A percentile compares a stretch with the other conserved stretches of the same genome.
phyloP scores from a whole-genome alignment of 2,888 invertebrate genomes.

The Hedychridium roseum region DNA sequence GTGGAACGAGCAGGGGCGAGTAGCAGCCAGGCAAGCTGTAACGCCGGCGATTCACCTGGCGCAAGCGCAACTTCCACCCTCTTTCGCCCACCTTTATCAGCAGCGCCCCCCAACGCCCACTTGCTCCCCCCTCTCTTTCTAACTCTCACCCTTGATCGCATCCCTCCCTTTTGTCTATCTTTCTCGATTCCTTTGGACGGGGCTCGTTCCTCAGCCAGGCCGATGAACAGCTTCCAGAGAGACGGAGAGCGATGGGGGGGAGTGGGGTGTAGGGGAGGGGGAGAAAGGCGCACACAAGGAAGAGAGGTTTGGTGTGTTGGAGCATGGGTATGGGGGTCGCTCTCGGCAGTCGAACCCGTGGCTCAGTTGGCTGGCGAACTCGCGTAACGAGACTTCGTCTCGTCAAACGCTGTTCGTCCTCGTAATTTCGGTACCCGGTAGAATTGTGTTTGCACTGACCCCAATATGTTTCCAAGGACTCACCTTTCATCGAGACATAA shows the following conservation, averaged over 20 bases:
- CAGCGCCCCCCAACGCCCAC: slow-evolving; percentile 17
- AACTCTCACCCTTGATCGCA: slow-evolving; percentile 22
- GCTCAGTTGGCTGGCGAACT: slow-evolving; percentile 64
- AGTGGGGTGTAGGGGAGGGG: slow-evolving; percentile 20
- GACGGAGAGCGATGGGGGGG: slow-evolving; percentile 13
- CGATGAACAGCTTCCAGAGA: too few species aligned
- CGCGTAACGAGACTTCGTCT: slow-evolving; percentile 62
- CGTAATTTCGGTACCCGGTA: too few species aligned
- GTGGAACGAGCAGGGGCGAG: slow-evolving; percentile 16
- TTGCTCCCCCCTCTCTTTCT: slow-evolving; percentile 29
- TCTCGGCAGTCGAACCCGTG: slow-evolving; percentile 50
- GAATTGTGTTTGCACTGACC: too few species aligned
- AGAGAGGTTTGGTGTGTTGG: slow-evolving; percentile 28
- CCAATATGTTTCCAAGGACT: too few species aligned
- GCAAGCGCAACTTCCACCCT: slow-evolving; percentile 33
- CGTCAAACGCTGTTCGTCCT: too few species aligned
- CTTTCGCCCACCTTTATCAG: slow-evolving; percentile 12
- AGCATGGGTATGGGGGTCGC: slow-evolving; percentile 41
- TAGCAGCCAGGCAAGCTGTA: slow-evolving; percentile 19
- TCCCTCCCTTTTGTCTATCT: background rate
- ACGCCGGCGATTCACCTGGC: slow-evolving; percentile 35
- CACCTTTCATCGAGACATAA: too few species aligned
- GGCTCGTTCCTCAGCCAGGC: too few species aligned
- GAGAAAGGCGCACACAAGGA: background rate
- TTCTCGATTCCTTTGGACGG: too few species aligned